Conservation (phyloP, 2,888 invertebrate genomes). For the Folsomia candida region DNA sequence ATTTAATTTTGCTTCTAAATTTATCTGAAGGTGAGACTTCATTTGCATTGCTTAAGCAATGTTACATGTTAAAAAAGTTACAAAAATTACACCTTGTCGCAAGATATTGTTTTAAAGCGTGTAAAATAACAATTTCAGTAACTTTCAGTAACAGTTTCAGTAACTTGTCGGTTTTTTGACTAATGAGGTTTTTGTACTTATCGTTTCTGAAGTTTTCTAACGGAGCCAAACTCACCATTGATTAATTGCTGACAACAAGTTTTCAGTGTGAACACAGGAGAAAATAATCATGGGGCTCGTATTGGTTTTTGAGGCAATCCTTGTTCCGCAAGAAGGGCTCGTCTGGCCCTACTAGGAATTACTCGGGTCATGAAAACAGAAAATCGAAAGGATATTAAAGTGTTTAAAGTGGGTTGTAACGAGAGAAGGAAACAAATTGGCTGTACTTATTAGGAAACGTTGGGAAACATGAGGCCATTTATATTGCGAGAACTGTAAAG, state of each 20-base stretch:
- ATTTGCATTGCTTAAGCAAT: too few species aligned
- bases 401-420: conserved; percentile 19
- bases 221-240: conserved; percentile 6
- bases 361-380: not conserved
- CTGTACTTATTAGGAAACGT: conserved; percentile 17
- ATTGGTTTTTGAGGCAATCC: conserved; percentile 9
- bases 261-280: not conserved
- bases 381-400: conserved; percentile 5
- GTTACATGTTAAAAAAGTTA: too few species aligned
- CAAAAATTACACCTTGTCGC: too few species aligned
- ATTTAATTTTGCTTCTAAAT: not conserved
- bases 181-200: not conserved
- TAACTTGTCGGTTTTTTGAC: not conserved
- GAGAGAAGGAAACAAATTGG: conserved; percentile 17
- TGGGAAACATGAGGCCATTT: conserved; percentile 31
- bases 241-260: conserved; percentile 17
- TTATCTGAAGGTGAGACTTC: not conserved
- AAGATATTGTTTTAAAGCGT: too few species aligned
- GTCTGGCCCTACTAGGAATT: not conserved
- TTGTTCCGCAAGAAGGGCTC: not conserved
- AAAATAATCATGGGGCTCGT: conserved; percentile 1
- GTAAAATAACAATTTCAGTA: too few species aligned
- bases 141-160: not conserved
- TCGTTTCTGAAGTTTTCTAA: not conserved
- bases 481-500: conserved; percentile 29